A percentile compares a stretch with the other conserved stretches of the same genome.
Conservation (phyloP, 2,113 vertebrate genomes). For the Pelecanoides urinatrix region DNA sequence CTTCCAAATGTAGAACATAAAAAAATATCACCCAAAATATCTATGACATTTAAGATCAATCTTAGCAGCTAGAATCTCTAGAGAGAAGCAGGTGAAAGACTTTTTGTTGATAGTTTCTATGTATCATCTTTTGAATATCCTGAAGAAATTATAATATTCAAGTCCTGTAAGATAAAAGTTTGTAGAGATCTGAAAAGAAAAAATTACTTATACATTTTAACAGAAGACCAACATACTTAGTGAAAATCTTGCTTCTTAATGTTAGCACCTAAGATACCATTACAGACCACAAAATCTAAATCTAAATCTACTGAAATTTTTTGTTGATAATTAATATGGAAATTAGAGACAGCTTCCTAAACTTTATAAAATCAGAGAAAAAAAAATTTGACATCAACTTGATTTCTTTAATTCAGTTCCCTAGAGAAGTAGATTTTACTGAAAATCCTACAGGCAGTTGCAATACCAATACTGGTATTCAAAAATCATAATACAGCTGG, state of each 20-base stretch:
- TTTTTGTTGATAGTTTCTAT: background rate
- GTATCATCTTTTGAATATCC: background rate
- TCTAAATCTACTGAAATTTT: background rate
- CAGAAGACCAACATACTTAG: background rate
- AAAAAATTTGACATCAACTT: fast-evolving
- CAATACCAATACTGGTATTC: background rate
- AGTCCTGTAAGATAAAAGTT: background rate
- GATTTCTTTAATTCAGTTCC: background rate
- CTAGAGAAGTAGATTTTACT: background rate
- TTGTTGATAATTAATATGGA: background rate
- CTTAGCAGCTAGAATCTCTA: background rate
- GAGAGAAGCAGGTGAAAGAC: background rate
- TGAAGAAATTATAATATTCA: background rate
- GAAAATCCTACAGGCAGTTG: background rate
- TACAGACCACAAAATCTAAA: background rate
- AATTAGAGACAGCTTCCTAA: background rate
- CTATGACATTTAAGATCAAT: background rate
- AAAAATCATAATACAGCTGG: background rate
- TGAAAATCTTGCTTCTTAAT: background rate
- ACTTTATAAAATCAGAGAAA: background rate
- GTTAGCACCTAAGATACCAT: background rate
- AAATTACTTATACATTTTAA: background rate
- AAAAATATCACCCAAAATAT: background rate
- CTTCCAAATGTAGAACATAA: background rate
- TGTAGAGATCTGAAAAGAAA: background rate